Conservation (phyloP, 2,797 vertebrate genomes). For the Numenius phaeopus region DNA sequence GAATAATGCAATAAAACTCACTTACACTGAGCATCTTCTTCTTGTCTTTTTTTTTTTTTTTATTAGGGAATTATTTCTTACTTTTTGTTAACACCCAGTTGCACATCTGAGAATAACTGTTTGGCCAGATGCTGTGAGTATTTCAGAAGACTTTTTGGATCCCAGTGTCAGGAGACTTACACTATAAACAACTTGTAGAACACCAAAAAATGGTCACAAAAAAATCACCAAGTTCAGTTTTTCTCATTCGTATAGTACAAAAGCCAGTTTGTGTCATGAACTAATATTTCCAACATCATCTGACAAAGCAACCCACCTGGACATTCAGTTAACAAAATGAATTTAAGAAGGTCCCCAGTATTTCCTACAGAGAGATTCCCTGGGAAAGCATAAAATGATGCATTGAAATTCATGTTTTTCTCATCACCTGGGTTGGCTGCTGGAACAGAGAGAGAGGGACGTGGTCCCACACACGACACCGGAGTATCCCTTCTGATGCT, state of each 20-base stretch:
- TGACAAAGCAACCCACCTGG: not conserved
- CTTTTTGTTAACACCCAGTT: not conserved
- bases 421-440: not conserved
- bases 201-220: not conserved
- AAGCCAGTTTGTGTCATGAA: not conserved
- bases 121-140: not conserved
- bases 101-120: not conserved
- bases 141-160: not conserved
- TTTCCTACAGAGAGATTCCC: not conserved
- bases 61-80: not conserved
- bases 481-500: not conserved
- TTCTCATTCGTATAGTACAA: not conserved
- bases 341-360: not conserved
- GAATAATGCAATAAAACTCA: constrained; percentile 19
- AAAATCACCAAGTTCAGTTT: not conserved
- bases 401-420: not conserved
- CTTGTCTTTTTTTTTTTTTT: not conserved
- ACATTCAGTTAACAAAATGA: not conserved
- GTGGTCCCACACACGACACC: rapidly evolving
- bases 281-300: not conserved
- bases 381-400: not conserved
- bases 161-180: not conserved
- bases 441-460: not conserved
- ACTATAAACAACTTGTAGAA: not conserved
- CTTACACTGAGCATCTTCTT: not conserved